phyloP scores from a whole-genome alignment of 2,888 invertebrate genomes.

The Acrobasis repandana region DNA sequence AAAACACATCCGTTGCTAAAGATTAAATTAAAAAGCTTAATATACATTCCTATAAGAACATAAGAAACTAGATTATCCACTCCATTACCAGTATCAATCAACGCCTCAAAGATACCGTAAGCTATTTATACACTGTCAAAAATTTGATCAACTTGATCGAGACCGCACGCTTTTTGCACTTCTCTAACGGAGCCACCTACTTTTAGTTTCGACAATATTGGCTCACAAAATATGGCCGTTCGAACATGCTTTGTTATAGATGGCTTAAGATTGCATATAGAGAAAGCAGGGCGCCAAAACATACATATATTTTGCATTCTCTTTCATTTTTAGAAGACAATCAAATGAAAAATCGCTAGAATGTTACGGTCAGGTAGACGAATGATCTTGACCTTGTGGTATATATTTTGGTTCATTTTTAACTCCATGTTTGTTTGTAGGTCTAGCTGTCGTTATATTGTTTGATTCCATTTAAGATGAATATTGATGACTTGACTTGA shows the following conservation, averaged over 20 bases:
- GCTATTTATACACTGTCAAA: slow-evolving; percentile 48
- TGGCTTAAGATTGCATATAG: slow-evolving; percentile 22
- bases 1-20: neutral
- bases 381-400: slow-evolving; percentile 10
- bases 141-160: slow-evolving; percentile 44
- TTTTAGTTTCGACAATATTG: slow-evolving; percentile 28
- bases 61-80: slow-evolving; percentile 15
- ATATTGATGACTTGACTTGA: neutral
- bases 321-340: slow-evolving; percentile 7
- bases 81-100: slow-evolving; percentile 36
- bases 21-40: neutral
- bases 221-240: slow-evolving; percentile 20
- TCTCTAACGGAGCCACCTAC: slow-evolving; percentile 47
- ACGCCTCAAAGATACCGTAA: slow-evolving; percentile 54
- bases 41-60: neutral
- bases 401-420: neutral
- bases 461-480: neutral
- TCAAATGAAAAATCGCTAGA: slow-evolving; percentile 3
- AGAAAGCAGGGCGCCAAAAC: slow-evolving; percentile 9
- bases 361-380: slow-evolving; percentile 4
- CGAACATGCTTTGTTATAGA: slow-evolving; percentile 23
- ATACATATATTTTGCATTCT: neutral
- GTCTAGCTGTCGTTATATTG: neutral
- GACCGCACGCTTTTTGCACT: slow-evolving; percentile 44
- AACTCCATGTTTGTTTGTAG: neutral